phyloP scores from a whole-genome alignment of 2,888 invertebrate species.

The Oligia latruncula region DNA sequence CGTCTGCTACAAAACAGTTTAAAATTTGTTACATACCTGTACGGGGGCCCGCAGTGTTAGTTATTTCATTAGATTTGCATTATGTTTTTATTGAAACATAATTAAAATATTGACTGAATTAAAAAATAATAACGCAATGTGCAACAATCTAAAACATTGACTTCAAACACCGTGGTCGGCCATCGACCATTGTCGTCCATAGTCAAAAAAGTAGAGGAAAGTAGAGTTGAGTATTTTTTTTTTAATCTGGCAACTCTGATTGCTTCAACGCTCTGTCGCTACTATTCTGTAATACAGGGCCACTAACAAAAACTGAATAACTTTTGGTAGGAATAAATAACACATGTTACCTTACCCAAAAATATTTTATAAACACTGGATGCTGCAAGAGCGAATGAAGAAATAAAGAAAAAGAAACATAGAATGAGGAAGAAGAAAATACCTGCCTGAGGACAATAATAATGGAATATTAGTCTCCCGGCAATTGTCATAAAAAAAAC shows the following conservation, averaged over 20 bases:
- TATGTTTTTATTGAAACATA: conserved; percentile 74
- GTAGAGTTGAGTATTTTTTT: neutral
- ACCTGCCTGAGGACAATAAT: too few relatives aligned
- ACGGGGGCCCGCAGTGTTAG: conserved; percentile 63
- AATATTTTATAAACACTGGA: neutral
- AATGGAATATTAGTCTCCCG: too few relatives aligned
- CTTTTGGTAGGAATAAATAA: neutral
- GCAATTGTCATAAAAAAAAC: too few relatives aligned
- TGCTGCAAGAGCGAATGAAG: neutral
- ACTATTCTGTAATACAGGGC: neutral
- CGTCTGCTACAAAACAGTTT: conserved; percentile 70
- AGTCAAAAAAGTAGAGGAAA: conserved; percentile 29
- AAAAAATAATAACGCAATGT: conserved; percentile 79
- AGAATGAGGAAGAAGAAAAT: too few relatives aligned
- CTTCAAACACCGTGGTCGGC: conserved; percentile 84
- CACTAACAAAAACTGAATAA: neutral
- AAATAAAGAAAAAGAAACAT: too few relatives aligned
- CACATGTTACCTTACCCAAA: neutral
- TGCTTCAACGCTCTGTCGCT: too few relatives aligned
- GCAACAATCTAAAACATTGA: conserved; percentile 76
- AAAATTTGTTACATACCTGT: conserved; percentile 74
- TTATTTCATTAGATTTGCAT: conserved; percentile 72
- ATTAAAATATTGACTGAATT: conserved; percentile 70
- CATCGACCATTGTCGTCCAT: conserved; percentile 74
- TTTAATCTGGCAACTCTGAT: neutral